phyloP scores from a whole-genome alignment of 1,140 invertebrate genomes.

The Liolophura sinensis region DNA sequence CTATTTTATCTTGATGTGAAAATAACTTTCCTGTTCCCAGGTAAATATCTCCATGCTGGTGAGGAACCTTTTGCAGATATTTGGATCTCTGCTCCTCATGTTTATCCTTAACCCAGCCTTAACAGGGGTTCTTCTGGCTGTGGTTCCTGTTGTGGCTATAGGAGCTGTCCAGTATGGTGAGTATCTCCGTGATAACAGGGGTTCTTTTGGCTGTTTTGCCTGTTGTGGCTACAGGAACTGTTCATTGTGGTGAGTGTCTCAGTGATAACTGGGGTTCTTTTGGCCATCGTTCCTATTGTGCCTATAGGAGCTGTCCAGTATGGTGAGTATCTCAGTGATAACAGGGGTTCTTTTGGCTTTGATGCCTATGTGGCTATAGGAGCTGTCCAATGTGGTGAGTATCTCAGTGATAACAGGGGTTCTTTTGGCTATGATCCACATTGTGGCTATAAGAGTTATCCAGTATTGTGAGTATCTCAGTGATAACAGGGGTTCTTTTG shows the following conservation, averaged over 20 bases:
- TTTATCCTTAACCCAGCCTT: slow-evolving; percentile 52
- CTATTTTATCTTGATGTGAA: no score
- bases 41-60: slow-evolving; percentile 56
- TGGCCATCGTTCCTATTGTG: no score
- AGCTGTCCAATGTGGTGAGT: no score
- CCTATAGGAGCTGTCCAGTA: no score
- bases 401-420: not conserved
- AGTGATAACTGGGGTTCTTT: no score
- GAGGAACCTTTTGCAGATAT: slow-evolving; percentile 50
- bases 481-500: slow-evolving; percentile 51
- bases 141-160: slow-evolving; percentile 52
- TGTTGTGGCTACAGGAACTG: slow-evolving; percentile 46
- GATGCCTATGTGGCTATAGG: no score
- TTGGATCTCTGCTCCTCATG: slow-evolving; percentile 54
- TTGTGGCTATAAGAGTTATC: no score
- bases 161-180: slow-evolving; percentile 54
- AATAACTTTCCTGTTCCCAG: slow-evolving; percentile 20
- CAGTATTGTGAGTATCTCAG: slow-evolving; percentile 26
- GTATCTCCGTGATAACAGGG: slow-evolving; percentile 38
- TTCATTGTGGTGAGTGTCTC: slow-evolving; percentile 49
- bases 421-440: no score
- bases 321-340: not conserved
- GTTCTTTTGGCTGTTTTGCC: slow-evolving; percentile 54
- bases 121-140: slow-evolving; percentile 51
- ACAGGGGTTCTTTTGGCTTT: no score